Evolutionary conservation across 2,888 invertebrate genomes (phyloP).

Genomic region (Tortrix viridana): DNA sequence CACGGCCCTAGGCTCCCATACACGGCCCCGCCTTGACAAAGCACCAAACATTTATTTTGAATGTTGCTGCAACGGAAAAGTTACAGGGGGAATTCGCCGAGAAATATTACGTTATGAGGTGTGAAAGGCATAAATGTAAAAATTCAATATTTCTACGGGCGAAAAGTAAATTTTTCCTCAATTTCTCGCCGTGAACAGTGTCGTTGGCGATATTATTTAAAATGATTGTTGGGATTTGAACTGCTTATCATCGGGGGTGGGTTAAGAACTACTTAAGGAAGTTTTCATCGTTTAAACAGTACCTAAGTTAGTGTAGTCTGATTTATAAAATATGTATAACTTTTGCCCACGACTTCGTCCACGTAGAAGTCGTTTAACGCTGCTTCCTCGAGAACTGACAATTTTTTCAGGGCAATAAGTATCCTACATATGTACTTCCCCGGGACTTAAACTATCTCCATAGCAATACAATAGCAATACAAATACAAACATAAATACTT

Average conservation of each 20-base stretch:
- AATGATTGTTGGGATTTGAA: constrained; percentile 41
- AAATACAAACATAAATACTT: no score
- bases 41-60: constrained; percentile 81
- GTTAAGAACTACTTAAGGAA: constrained; percentile 19
- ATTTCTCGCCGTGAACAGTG: constrained; percentile 67
- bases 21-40: constrained; percentile 67
- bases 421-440: no score
- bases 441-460: no score
- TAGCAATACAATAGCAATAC: no score
- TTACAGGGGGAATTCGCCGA: constrained; percentile 70
- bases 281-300: no score
- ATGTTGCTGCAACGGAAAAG: constrained; percentile 78
- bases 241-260: constrained; percentile 21
- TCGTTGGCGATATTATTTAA: constrained; percentile 51
- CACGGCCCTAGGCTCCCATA: constrained; percentile 46
- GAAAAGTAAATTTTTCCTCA: constrained; percentile 71
- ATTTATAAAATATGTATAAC: no score
- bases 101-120: constrained; percentile 84
- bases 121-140: constrained; percentile 83
- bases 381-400: no score
- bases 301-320: no score
- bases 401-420: no score
- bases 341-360: no score
- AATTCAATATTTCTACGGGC: constrained; percentile 79
- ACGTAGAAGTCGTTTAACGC: no score